Conservation (phyloP, 2,888 invertebrate genomes). For the Hypselothyrea guttata region DNA sequence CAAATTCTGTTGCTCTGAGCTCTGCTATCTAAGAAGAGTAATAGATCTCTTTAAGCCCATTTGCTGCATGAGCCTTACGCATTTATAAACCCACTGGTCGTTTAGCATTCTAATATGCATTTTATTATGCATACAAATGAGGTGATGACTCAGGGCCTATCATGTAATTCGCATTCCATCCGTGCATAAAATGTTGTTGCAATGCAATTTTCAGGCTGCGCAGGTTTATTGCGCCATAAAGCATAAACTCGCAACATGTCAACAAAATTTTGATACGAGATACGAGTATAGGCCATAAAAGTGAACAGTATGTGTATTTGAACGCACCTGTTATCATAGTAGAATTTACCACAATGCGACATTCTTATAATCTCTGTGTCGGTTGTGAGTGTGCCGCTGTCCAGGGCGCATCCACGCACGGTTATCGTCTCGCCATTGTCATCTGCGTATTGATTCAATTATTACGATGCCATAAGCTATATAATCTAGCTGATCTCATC, state of each 20-base stretch:
- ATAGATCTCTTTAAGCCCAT: too few relatives aligned
- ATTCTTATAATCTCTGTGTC: slow-evolving; percentile 98
- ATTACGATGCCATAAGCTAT: background rate
- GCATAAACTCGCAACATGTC: too few relatives aligned
- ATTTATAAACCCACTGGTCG: too few relatives aligned
- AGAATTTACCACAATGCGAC: slow-evolving; percentile 98
- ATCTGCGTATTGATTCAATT: slow-evolving; percentile 83
- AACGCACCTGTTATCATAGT: slow-evolving; percentile 90
- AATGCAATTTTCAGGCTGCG: slow-evolving; percentile 1
- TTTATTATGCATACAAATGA: background rate
- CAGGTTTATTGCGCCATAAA: too few relatives aligned
- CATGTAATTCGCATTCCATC: slow-evolving; percentile 1
- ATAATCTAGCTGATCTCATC: background rate
- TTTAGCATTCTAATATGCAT: too few relatives aligned
- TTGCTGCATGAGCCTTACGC: too few relatives aligned
- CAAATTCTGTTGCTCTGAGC: too few relatives aligned
- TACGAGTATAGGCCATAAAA: slow-evolving; percentile 4
- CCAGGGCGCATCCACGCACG: slow-evolving; percentile 96
- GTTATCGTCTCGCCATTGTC: slow-evolving; percentile 91
- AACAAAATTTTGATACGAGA: too few relatives aligned
- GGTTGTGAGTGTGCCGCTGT: slow-evolving; percentile 96
- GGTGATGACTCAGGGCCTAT: background rate
- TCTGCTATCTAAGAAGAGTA: too few relatives aligned
- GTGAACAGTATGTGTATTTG: background rate
- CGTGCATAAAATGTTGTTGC: slow-evolving; percentile 16